Evolutionary conservation across 2,113 vertebrate species (phyloP), one percentile per base, ranked within the genome.

Genomic region (Saccopteryx bilineata): DNA sequence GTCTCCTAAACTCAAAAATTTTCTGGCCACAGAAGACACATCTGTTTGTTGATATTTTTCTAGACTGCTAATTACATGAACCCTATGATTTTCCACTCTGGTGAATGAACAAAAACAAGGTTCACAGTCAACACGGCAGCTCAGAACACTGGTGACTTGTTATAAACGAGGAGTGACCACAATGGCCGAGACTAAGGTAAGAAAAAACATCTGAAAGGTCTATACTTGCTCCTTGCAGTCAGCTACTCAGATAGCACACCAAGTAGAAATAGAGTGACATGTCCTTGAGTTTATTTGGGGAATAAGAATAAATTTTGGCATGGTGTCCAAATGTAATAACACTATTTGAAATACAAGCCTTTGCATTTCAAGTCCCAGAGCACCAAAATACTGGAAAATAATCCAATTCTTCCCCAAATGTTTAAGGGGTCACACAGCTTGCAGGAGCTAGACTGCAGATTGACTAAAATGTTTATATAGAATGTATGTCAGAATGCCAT

Each of bases 11-110:
- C 90, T 91, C 93, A 87, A 28, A 28, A 82, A 80, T 76, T 87
- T 86, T 83, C 80, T 94, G 84, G 48, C 86, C 90, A 95, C 92
- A 97, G 92, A 93, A 91, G 65, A 91, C 78, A 91, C 93, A 92
- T 96, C 87, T 96, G 95, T 93, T 96, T 96, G 95, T 87, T 96
- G 93, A 96, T 95, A 94, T 96, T 95, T 94, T 96, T 90, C 95
- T 88, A 93, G 89, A 86, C 96, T 91, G 63, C 91, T 95, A 94
- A 96, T 96, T 90, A 97, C n/a, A 80, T 3, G 46, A 96, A 88
- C 90, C 83, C 93, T 94, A 54, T 97, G 95, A 96, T 93, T 97
- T 97, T 97, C 97, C 83, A 76, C 76, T 93, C 69, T 93, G 79
- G 76, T 69, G 76, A 97, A 84, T 84, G 95, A 96, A 92, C 87